Conservation (phyloP, 2,113 vertebrate genomes). For the Phrynocephalus versicolor region DNA sequence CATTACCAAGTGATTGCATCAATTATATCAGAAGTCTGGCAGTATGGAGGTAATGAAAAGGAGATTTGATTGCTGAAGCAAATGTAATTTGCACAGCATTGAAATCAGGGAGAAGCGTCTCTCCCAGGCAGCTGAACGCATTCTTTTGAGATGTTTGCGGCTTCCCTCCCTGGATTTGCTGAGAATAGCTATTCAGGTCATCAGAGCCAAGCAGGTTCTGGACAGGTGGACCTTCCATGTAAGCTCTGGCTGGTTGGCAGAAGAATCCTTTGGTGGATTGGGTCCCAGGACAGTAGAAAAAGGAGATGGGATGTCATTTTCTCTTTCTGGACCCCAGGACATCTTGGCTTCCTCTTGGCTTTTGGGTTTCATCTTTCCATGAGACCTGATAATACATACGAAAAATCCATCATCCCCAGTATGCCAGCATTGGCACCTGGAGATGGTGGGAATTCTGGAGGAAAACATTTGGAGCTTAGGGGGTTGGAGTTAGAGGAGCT, state of each 20-base stretch:
- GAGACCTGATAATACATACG: not conserved
- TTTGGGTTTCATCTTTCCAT: not conserved
- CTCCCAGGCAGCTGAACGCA: slow-evolving; percentile 26
- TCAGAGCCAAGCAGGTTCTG: not conserved
- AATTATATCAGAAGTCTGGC: slow-evolving; percentile 32
- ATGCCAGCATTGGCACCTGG: not conserved
- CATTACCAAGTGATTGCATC: slow-evolving; percentile 17
- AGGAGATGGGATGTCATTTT: no score
- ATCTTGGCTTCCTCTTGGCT: no score
- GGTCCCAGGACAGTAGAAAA: not conserved
- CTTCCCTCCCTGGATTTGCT: not conserved
- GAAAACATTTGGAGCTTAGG: not conserved
- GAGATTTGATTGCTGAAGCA: slow-evolving; percentile 58
- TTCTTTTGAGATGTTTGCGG: slow-evolving; percentile 1
- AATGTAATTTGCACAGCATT: slow-evolving; percentile 57
- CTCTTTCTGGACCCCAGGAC: no score
- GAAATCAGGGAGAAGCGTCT: slow-evolving; percentile 31
- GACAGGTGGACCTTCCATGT: not conserved
- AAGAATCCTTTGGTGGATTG: not conserved
- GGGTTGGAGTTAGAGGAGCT: not conserved
- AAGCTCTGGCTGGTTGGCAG: not conserved
- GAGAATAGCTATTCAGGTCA: not conserved
- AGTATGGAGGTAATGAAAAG: slow-evolving; percentile 47
- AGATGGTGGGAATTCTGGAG: not conserved
- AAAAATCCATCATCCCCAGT: not conserved